phyloP scores from a whole-genome alignment of 1,140 invertebrate species.

The Lerema accius region DNA sequence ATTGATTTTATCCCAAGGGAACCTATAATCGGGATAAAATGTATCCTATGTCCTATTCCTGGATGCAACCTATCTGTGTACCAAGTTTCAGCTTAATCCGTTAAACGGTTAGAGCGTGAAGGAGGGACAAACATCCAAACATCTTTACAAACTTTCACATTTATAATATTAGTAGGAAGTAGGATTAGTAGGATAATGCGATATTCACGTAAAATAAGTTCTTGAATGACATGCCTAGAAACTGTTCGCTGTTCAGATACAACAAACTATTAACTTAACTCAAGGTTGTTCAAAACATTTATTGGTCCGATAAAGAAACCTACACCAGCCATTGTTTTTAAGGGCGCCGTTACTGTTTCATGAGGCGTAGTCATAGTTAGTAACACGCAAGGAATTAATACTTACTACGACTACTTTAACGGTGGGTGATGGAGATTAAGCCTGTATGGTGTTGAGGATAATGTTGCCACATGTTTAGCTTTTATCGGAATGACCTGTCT shows the following conservation, averaged over 20 bases:
- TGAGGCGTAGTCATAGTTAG: conserved; percentile 20
- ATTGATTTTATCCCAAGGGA: no score
- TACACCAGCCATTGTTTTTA: conserved; percentile 23
- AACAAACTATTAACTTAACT: conserved; percentile 24
- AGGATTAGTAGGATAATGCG: no score
- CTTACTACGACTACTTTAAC: conserved; percentile 26
- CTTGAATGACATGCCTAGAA: conserved; percentile 7
- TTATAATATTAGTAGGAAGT: no score
- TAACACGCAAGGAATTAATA: conserved; percentile 33
- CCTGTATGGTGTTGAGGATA: not conserved
- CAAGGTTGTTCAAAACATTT: conserved; percentile 29
- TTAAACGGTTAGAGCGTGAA: no score
- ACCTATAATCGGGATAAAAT: no score
- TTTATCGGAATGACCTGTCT: not conserved
- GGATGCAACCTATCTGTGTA: no score
- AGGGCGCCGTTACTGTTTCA: conserved; percentile 17
- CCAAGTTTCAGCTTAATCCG: no score
- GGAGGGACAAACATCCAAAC: no score
- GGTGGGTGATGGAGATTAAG: conserved; percentile 29
- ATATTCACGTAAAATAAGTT: conserved; percentile 1
- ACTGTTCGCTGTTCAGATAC: conserved; percentile 25
- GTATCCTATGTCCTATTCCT: no score
- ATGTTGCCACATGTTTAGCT: conserved; percentile 3
- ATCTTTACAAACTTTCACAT: no score
- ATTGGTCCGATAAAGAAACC: conserved; percentile 31